Evolutionary conservation across 2,888 invertebrate species (phyloP).

Genomic region (Himalopsyche japonica): DNA sequence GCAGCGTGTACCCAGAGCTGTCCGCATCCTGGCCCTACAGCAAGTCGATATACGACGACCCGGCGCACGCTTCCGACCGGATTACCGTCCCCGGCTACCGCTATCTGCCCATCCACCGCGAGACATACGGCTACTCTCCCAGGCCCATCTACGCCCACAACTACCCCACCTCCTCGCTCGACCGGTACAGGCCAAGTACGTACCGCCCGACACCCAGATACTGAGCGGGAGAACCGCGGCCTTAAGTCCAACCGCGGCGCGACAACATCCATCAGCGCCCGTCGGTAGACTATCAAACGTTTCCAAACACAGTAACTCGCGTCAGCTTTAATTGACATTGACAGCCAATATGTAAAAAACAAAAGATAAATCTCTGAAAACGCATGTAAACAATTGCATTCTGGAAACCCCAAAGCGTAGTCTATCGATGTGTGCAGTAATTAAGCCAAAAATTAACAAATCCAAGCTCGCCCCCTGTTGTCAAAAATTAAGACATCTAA

Average conservation of each 20-base stretch:
- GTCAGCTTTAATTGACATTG: background rate
- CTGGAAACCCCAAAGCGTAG: background rate
- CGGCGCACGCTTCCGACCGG: conserved; percentile 77
- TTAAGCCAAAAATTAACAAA: background rate
- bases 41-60: conserved; percentile 89
- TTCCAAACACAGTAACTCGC: background rate
- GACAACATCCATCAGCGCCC: background rate
- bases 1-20: conserved; percentile 77
- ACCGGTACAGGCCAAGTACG: conserved; percentile 86
- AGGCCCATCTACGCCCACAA: conserved; percentile 86
- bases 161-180: conserved; percentile 70
- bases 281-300: background rate
- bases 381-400: background rate
- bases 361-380: background rate
- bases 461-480: background rate
- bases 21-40: conserved; percentile 73
- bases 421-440: background rate
- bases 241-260: background rate
- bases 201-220: conserved; percentile 49
- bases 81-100: conserved; percentile 88
- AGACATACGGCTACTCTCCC: conserved; percentile 87
- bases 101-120: conserved; percentile 88
- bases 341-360: background rate
- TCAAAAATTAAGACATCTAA: background rate
- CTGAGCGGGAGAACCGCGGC: conserved; percentile 7